phyloP scores from a whole-genome alignment of 2,888 invertebrate genomes.

The Drosophila falleni region DNA sequence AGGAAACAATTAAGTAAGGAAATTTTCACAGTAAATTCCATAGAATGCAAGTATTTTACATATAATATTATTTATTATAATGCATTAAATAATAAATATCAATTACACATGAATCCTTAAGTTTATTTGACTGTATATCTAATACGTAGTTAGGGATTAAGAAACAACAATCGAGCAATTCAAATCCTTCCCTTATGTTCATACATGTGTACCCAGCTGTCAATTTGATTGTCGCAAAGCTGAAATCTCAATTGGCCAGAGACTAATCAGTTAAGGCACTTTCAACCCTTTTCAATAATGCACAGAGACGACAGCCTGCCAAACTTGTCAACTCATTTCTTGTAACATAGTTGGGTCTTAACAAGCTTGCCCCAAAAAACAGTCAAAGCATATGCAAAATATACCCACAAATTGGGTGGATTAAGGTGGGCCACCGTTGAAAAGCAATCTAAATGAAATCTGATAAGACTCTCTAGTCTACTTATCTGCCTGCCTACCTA shows the following conservation, averaged over 20 bases:
- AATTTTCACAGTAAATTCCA: neutral
- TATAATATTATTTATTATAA: neutral
- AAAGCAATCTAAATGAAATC: slow-evolving; percentile 44
- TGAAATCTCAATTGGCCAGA: slow-evolving; percentile 12
- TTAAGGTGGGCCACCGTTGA: neutral
- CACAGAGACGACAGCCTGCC: slow-evolving; percentile 62
- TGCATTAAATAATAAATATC: neutral
- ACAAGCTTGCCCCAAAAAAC: neutral
- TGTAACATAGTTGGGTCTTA: slow-evolving; percentile 3
- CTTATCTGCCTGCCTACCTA: slow-evolving; percentile 15
- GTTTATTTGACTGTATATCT: neutral
- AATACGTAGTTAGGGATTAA: neutral
- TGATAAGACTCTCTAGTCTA: slow-evolving; percentile 26
- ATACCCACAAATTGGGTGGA: slow-evolving; percentile 13
- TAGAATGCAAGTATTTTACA: neutral
- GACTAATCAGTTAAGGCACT: slow-evolving; percentile 32
- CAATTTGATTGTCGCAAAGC: slow-evolving; percentile 54
- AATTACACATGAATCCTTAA: neutral
- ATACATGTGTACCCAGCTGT: slow-evolving; percentile 37
- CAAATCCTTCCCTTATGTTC: neutral
- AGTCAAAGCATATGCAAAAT: slow-evolving; percentile 47
- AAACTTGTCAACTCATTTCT: slow-evolving; percentile 52
- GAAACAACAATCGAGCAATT: neutral
- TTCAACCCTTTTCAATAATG: slow-evolving; percentile 67
- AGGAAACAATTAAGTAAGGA: too few species aligned